A percentile compares a stretch with the other conserved stretches of the same genome.
Evolutionary conservation across 2,797 vertebrate genomes (phyloP).

Genomic region (Amazonetta brasiliensis): DNA sequence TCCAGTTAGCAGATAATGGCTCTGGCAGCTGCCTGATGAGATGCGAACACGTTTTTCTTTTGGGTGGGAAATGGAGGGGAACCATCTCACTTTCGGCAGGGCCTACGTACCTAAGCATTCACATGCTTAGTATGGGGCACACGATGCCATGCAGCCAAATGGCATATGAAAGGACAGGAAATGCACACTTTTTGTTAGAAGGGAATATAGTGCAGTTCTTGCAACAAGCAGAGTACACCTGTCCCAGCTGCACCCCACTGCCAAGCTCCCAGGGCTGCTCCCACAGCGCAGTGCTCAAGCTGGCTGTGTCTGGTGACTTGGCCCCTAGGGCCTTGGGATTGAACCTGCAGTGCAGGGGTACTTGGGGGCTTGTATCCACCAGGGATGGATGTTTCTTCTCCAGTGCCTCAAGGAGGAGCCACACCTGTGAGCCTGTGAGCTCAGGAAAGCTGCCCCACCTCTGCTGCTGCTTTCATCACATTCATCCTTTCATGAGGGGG

Average conservation of each 20-base stretch:
- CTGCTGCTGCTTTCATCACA: not conserved
- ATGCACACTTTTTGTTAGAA: not conserved
- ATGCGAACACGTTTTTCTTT: not conserved
- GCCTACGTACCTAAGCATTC: not conserved
- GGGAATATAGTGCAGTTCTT: not conserved
- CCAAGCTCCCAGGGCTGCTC: not conserved
- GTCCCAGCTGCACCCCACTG: not conserved
- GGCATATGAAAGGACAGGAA: not conserved
- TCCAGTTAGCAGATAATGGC: not conserved
- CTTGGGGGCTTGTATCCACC: not conserved
- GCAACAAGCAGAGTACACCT: not conserved
- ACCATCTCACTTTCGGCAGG: rapidly evolving
- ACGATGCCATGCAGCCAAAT: not conserved
- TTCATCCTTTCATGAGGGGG: not conserved
- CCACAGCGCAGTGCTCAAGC: not conserved
- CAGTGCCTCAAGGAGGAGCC: not conserved
- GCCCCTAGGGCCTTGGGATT: not conserved
- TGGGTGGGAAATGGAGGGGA: not conserved
- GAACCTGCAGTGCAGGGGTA: not conserved
- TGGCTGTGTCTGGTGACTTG: not conserved
- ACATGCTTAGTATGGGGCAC: not conserved
- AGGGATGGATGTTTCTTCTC: not conserved
- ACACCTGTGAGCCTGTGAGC: not conserved
- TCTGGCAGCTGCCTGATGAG: not conserved
- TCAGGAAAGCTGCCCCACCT: not conserved